Conservation (phyloP, 2,888 invertebrate species). For the Muschampia staudingeri region DNA sequence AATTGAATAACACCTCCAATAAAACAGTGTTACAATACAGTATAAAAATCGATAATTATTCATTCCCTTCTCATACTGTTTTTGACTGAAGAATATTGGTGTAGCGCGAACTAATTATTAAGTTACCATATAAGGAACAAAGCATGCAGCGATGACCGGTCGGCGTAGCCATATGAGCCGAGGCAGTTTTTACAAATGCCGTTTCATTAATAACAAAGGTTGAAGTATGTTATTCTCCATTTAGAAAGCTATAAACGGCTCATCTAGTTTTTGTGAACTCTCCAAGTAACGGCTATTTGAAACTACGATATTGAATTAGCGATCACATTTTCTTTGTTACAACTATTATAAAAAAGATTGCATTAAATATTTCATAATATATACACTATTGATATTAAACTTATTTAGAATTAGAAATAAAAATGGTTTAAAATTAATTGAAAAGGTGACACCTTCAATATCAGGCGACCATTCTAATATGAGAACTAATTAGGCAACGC, state of each 20-base stretch:
- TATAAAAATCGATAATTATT: constrained; percentile 9
- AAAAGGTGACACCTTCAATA: too few species aligned
- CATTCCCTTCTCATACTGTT: background rate
- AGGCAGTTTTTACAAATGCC: constrained; percentile 76
- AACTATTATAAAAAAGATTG: too few species aligned
- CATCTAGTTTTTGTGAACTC: constrained; percentile 75
- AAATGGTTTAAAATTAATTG: too few species aligned
- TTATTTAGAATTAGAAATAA: too few species aligned
- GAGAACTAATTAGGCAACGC: too few species aligned
- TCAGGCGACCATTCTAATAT: too few species aligned
- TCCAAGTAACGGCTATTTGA: constrained; percentile 23
- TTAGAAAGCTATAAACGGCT: constrained; percentile 73
- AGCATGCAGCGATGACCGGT: constrained; percentile 74
- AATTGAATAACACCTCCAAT: background rate
- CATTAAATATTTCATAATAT: too few species aligned
- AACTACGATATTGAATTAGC: background rate
- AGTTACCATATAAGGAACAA: constrained; percentile 80
- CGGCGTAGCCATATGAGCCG: constrained; percentile 75
- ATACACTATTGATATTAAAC: too few species aligned
- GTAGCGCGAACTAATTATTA: constrained; percentile 86
- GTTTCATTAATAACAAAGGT: constrained; percentile 80
- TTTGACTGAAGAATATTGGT: constrained; percentile 74
- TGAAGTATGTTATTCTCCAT: constrained; percentile 72
- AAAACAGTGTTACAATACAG: background rate
- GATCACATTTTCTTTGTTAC: background rate